phyloP scores from a whole-genome alignment of 2,888 invertebrate species.

The Sinotaia quadrata region DNA sequence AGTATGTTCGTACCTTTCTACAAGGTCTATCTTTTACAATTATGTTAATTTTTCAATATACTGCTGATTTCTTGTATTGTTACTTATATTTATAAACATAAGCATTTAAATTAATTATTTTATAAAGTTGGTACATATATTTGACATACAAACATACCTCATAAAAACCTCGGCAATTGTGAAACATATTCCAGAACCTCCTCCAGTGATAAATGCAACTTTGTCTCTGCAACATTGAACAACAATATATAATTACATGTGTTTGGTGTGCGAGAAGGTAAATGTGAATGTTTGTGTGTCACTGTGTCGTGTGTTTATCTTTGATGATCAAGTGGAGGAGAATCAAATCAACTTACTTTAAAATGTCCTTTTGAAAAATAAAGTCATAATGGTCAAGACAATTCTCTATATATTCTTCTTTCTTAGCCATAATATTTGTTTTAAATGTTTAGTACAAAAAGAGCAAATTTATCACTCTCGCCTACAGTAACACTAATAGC shows the following conservation, averaged over 20 bases:
- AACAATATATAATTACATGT: conserved; percentile 1
- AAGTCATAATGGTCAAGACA: conserved; percentile 49
- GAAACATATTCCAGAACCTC: conserved; percentile 70
- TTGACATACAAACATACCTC: conserved; percentile 52
- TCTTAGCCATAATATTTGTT: neutral
- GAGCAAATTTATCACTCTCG: neutral
- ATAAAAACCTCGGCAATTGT: conserved; percentile 69
- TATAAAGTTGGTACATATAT: neutral
- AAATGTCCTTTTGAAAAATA: conserved; percentile 47
- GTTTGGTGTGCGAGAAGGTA: neutral
- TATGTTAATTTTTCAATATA: too few relatives aligned
- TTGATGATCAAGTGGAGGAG: neutral
- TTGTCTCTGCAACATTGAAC: conserved; percentile 59
- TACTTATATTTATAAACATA: too few relatives aligned
- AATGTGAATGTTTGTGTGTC: neutral
- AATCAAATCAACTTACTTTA: conserved; percentile 42
- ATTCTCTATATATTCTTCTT: conserved; percentile 35
- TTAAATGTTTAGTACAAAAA: conserved; percentile 44
- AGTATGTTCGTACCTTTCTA: too few relatives aligned
- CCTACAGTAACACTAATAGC: neutral
- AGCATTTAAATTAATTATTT: too few relatives aligned
- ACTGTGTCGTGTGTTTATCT: conserved; percentile 2
- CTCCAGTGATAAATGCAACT: conserved; percentile 70
- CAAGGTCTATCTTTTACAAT: too few relatives aligned
- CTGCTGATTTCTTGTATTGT: too few relatives aligned